Conservation (phyloP, 2,113 vertebrate species). For the Equus przewalskii region DNA sequence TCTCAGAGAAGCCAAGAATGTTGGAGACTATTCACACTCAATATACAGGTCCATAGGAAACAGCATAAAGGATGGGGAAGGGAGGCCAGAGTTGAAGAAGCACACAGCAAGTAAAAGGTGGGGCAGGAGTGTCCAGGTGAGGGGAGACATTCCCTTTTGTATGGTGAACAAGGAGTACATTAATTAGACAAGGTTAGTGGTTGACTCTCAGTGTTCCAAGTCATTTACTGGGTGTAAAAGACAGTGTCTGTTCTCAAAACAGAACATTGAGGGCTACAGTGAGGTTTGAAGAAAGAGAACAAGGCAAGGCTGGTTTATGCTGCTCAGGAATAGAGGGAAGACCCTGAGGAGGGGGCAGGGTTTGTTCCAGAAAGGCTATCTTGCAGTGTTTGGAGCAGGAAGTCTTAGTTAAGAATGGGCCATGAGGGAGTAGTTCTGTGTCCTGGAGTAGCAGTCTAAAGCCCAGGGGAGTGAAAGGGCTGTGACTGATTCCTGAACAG, state of each 20-base stretch:
- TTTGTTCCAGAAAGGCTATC: not conserved
- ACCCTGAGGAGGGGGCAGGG: not conserved
- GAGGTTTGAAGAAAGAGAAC: not conserved
- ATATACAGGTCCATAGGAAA: not conserved
- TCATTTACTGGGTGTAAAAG: not conserved
- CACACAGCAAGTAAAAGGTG: not conserved
- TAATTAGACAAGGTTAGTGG: not conserved
- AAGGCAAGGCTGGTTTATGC: not conserved
- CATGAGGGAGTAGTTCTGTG: not conserved
- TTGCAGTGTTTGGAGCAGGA: not conserved
- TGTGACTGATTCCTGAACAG: not conserved
- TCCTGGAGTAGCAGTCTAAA: not conserved
- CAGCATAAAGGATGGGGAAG: not conserved
- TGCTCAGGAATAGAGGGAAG: not conserved
- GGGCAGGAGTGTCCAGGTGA: not conserved
- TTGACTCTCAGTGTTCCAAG: not conserved
- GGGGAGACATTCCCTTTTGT: not conserved
- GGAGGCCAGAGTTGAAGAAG: not conserved
- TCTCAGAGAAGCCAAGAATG: not conserved
- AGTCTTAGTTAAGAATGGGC: not conserved
- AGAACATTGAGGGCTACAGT: not conserved
- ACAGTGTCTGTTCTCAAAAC: not conserved
- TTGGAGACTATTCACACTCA: not conserved
- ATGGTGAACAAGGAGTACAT: not conserved
- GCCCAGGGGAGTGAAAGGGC: not conserved